Percentiles rank a stretch among this genome's conserved stretches.
Evolutionary conservation across 2,888 invertebrate species (phyloP).

Genomic region (Sycophila texana): DNA sequence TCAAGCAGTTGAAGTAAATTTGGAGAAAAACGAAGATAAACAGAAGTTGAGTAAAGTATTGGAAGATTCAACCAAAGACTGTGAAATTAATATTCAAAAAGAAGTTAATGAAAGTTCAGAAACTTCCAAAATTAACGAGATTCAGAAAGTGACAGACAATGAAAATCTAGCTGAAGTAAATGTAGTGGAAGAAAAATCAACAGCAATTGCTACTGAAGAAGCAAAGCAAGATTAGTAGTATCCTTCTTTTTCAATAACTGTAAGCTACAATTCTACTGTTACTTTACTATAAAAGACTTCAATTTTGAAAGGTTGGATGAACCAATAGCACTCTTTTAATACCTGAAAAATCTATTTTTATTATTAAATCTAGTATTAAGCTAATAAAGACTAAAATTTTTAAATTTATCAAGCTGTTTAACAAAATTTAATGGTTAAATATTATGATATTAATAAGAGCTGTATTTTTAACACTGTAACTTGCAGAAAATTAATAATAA

Average conservation of each 20-base stretch:
- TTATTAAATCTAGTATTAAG: conserved; percentile 39
- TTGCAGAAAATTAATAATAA: conserved; percentile 26
- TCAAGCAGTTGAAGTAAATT: conserved; percentile 4
- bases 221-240: conserved; percentile 28
- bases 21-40: conserved; percentile 16
- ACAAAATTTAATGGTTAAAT: conserved; percentile 36
- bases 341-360: conserved; percentile 54
- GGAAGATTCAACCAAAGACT: conserved; percentile 48
- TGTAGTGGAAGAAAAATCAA: conserved; percentile 30
- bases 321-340: conserved; percentile 39
- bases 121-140: conserved; percentile 1
- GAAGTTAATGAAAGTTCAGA: conserved; percentile 22
- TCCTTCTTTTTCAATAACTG: conserved; percentile 13
- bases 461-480: conserved; percentile 43
- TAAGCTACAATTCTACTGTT: conserved; percentile 27
- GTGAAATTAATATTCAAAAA: conserved; percentile 20
- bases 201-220: conserved; percentile 17
- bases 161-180: conserved; percentile 18
- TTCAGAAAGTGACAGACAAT: neutral
- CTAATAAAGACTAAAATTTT: conserved; percentile 49
- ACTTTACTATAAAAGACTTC: conserved; percentile 47
- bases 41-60: conserved; percentile 23
- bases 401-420: conserved; percentile 41
- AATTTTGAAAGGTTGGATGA: conserved; percentile 48
- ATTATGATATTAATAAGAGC: conserved; percentile 40